These are phyloP conservation scores for Apteryx owenii DNA, from an alignment of 2,113 vertebrate species.

Conservation along the genomic window DNA sequence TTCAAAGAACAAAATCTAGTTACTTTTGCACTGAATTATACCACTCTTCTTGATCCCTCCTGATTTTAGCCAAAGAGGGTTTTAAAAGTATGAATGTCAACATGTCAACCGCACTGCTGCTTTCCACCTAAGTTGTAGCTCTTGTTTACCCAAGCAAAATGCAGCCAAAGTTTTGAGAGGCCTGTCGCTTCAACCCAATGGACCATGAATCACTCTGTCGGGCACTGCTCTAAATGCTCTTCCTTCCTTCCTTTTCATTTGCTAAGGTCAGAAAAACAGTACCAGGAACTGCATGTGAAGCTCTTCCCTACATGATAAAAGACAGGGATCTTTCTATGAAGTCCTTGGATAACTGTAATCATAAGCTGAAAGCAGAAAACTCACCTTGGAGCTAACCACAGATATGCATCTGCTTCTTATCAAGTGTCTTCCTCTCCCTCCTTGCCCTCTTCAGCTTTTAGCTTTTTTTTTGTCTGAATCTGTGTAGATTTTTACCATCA, in stretches of 20 bases:
- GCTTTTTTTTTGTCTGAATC: not conserved
- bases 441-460: not conserved
- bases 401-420: conserved; percentile 24
- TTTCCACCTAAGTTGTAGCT: conserved; percentile 14
- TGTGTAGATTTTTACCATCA: not conserved
- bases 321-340: conserved; percentile 4
- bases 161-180: conserved; percentile 34
- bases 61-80: not conserved
- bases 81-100: conserved; percentile 15
- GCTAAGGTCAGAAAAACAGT: not conserved
- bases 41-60: not conserved
- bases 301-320: conserved; percentile 3
- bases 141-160: conserved; percentile 37
- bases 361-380: conserved; percentile 18
- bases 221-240: not conserved
- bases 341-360: not conserved
- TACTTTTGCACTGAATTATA: conserved; percentile 20
- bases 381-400: conserved; percentile 9
- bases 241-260: conserved; percentile 22
- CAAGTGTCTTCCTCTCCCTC: not conserved
- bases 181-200: not conserved
- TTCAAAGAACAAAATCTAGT: conserved; percentile 16
- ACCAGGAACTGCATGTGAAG: conserved; percentile 25
- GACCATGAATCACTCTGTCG: not conserved
- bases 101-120: not conserved